Evolutionary conservation across 64 coral and sea anemone species (phyloP), one percentile per base, ranked within the genome.

Genomic region (Actinia tenebrosa): DNA sequence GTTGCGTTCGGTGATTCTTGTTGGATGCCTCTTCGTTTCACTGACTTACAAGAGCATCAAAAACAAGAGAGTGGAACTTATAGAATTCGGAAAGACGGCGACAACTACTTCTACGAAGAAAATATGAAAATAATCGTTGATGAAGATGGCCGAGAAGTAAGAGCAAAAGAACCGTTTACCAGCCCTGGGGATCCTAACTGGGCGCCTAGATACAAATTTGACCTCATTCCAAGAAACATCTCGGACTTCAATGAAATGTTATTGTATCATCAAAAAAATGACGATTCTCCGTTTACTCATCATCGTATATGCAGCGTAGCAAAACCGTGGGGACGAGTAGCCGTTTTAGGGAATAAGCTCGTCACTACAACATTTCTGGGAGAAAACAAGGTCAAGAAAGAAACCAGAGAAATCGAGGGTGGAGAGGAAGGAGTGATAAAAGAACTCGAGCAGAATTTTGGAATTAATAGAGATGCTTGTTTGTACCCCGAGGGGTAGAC

Each of bases 11-110:
- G 90, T 0, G 85, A 83, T 30, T 62, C 80, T 1, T 83, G n/a
- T 61, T 46, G 43, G 64, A 83, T 20, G 23, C 90, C 90, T 75
- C 90, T 92, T 20, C 60, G 16, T 15, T 55, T 92, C 30, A 77
- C 27, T 15, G 60, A 19, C 50, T 45, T 44, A 5, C 7, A 27
- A 55, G 90, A 92, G 3, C n/a, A 18, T 3, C 90, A 92, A 44
- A 46, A 88, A 43, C 84, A 81, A 56, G n/a, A 55, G 52, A 81
- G 84, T 64, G 90, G 90, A 64, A 82, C 44, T 53, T 91, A 87
- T 87, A 84, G 85, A 18, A 54, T 91, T 58, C 53, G 80, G n/a
- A 87, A 87, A 88, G 90, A 87, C 27, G 80, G 86, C n/a, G 80
- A 92, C 15, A 16, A 18, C 1, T 91, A 71, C 22, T 45, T 71